Conservation (phyloP, 1,140 invertebrate genomes). For the Chrysopa pallens region DNA sequence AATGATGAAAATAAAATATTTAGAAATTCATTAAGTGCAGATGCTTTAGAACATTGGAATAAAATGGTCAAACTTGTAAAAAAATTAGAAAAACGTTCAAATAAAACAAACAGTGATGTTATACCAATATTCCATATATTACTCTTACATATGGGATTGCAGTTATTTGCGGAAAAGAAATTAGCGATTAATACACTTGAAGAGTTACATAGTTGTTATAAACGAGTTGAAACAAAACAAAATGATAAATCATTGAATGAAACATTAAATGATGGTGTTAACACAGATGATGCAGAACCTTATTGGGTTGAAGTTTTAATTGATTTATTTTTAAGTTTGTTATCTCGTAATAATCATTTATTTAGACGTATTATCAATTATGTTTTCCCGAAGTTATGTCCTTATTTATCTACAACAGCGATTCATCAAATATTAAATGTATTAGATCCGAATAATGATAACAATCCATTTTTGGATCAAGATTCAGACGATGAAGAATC, state of each 20-base stretch:
- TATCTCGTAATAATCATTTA: conserved; percentile 48
- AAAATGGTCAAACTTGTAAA: conserved; percentile 30
- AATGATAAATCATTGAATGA: not conserved
- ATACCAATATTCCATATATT: conserved; percentile 40
- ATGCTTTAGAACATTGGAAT: conserved; percentile 36
- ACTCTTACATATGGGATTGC: conserved; percentile 48
- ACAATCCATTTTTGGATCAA: conserved; percentile 29
- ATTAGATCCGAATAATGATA: conserved; percentile 41
- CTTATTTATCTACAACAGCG: conserved; percentile 41
- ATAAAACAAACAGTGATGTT: conserved; percentile 16
- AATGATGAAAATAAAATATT: conserved; percentile 16
- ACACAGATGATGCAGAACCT: conserved; percentile 31
- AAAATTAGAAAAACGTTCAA: conserved; percentile 14
- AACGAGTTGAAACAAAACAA: conserved; percentile 28
- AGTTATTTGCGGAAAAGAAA: conserved; percentile 46
- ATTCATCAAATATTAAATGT: conserved; percentile 57
- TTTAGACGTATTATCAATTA: conserved; percentile 44
- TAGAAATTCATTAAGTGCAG: conserved; percentile 27
- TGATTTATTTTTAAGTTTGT: conserved; percentile 52
- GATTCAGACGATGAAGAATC: conserved; percentile 22
- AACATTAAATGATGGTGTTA: conserved; percentile 2
- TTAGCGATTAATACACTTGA: conserved; percentile 42
- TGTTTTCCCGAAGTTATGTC: conserved; percentile 53
- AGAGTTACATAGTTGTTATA: conserved; percentile 48
- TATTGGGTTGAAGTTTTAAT: conserved; percentile 63